Conservation (phyloP, 2,113 vertebrate species). For the Stegastes partitus region DNA sequence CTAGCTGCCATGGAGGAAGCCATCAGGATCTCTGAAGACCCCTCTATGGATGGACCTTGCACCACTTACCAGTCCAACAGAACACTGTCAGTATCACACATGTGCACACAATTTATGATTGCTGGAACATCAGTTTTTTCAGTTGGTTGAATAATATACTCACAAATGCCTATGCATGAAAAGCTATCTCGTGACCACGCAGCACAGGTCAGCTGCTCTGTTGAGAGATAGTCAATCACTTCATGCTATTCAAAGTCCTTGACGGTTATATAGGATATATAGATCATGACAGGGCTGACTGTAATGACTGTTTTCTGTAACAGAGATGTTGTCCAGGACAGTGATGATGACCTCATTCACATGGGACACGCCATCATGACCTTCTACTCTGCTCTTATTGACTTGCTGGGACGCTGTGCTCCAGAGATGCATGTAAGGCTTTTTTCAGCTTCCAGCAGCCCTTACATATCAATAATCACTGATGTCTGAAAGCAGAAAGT, state of each 20-base stretch:
- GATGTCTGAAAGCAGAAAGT: slow-evolving; percentile 22
- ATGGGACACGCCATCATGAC: slow-evolving; percentile 98
- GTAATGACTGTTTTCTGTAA: slow-evolving; percentile 25
- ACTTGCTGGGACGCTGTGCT: slow-evolving; percentile 94
- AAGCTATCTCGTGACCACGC: not conserved
- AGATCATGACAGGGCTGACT: slow-evolving; percentile 5
- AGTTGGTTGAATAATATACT: not conserved
- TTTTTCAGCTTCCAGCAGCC: not conserved
- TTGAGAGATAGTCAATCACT: slow-evolving; percentile 7
- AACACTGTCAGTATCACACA: slow-evolving; percentile 85
- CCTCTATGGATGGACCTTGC: slow-evolving; percentile 88
- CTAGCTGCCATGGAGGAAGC: slow-evolving; percentile 94
- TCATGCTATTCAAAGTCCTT: not conserved
- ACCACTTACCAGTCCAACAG: slow-evolving; percentile 84
- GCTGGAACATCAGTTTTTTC: not conserved
- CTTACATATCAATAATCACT: slow-evolving; percentile 32
- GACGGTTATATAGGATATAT: not conserved
- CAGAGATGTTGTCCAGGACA: slow-evolving; percentile 87
- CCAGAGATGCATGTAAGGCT: slow-evolving; percentile 95
- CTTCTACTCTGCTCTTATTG: slow-evolving; percentile 95
- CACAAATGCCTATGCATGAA: not conserved
- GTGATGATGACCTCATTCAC: slow-evolving; percentile 91
- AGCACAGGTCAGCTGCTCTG: not conserved
- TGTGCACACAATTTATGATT: not conserved
- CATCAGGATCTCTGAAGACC: slow-evolving; percentile 92